Percentiles rank a stretch among this genome's conserved stretches.
Evolutionary conservation across 2,113 vertebrate species (phyloP).

Genomic region (Pachypanchax playfairii): DNA sequence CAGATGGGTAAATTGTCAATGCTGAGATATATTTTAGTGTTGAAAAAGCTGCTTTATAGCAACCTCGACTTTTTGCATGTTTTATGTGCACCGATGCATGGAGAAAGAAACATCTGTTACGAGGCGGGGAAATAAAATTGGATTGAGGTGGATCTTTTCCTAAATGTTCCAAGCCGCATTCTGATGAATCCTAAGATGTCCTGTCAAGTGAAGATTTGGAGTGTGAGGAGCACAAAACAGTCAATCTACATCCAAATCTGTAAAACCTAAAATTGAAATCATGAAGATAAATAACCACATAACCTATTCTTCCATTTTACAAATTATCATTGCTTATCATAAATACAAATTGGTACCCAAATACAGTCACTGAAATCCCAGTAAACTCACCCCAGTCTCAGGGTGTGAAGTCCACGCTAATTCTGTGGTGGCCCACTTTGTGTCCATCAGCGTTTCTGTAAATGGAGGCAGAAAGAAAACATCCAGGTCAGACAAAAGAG

Average conservation of each 20-base stretch:
- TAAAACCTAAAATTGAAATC: not conserved
- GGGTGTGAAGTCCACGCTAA: slow-evolving; percentile 96
- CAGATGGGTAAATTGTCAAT: slow-evolving; percentile 39
- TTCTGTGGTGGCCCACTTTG: slow-evolving; percentile 96
- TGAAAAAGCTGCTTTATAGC: slow-evolving; percentile 20
- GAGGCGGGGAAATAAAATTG: slow-evolving; percentile 36
- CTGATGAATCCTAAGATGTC: slow-evolving; percentile 32
- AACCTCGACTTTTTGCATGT: slow-evolving; percentile 20
- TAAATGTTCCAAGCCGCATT: slow-evolving; percentile 36
- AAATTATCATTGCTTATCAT: not conserved
- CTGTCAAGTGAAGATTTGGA: not conserved
- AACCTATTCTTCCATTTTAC: not conserved
- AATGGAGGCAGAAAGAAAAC: slow-evolving; percentile 46
- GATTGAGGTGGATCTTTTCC: slow-evolving; percentile 44
- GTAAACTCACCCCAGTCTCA: slow-evolving; percentile 90
- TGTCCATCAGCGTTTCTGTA: slow-evolving; percentile 97
- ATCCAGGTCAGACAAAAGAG: slow-evolving; percentile 47
- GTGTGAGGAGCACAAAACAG: not conserved
- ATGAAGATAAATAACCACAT: not conserved
- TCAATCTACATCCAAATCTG: not conserved
- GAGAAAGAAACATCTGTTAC: slow-evolving; percentile 37
- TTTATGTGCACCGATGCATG: slow-evolving; percentile 16
- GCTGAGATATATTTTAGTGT: slow-evolving; percentile 45
- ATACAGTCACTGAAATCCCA: not conserved
- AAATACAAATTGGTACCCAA: slow-evolving; percentile 1